Conservation (phyloP, 2,113 vertebrate genomes). For the Hippolais icterina region DNA sequence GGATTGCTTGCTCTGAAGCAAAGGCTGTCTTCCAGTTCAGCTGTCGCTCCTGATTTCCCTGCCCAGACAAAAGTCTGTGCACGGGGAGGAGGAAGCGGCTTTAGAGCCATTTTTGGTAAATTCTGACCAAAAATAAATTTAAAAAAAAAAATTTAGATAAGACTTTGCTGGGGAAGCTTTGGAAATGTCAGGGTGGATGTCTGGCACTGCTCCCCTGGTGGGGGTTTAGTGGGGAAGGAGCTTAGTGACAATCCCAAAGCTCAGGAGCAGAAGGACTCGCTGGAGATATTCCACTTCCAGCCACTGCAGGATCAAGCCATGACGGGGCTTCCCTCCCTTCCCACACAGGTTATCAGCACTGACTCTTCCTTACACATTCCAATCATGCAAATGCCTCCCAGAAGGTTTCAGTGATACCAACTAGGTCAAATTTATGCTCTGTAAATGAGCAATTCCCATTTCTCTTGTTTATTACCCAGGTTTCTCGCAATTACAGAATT, state of each 20-base stretch:
- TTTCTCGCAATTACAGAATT: not conserved
- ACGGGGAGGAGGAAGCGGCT: not conserved
- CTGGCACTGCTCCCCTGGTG: not conserved
- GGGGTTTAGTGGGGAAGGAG: not conserved
- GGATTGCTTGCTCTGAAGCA: not conserved
- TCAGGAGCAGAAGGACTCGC: rapidly evolving
- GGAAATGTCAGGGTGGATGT: not conserved
- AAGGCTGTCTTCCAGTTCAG: not conserved
- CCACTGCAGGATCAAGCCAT: not conserved
- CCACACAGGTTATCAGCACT: not conserved
- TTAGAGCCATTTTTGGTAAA: not conserved
- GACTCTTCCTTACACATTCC: not conserved
- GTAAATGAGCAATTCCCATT: constrained; percentile 20
- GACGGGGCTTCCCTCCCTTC: not conserved
- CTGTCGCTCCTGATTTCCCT: not conserved
- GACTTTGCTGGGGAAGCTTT: not conserved
- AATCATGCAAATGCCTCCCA: not conserved
- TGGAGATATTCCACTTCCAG: not conserved
- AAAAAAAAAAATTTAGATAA: not conserved
- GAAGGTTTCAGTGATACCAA: not conserved
- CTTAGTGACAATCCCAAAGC: not conserved
- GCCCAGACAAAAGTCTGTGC: not conserved
- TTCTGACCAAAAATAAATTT: not conserved
- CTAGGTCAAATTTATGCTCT: constrained; percentile 19
- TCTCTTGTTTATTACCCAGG: constrained; percentile 25